phyloP scores from a whole-genome alignment of 2,888 invertebrate genomes.

The Erebia ligea region DNA sequence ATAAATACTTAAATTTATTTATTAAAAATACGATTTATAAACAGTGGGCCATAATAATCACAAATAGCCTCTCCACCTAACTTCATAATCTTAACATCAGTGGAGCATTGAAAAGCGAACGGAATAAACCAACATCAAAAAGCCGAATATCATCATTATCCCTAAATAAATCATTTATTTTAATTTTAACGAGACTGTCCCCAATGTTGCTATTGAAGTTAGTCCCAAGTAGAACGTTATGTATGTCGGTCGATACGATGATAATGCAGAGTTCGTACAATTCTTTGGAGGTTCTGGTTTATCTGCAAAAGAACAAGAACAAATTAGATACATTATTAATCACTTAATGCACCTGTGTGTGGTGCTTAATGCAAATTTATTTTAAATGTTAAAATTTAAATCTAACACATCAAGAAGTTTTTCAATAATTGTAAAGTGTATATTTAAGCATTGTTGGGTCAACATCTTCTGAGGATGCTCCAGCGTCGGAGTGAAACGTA shows the following conservation, averaged over 20 bases:
- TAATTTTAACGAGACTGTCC: constrained; percentile 59
- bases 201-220: constrained; percentile 41
- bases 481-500: too few species aligned
- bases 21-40: not conserved
- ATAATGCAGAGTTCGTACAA: constrained; percentile 63
- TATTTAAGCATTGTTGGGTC: too few species aligned
- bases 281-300: constrained; percentile 72
- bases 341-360: too few species aligned
- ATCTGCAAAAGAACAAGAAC: constrained; percentile 53
- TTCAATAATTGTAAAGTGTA: too few species aligned
- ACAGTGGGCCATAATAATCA: constrained; percentile 33
- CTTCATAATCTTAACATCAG: constrained; percentile 24
- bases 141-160: constrained; percentile 31
- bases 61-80: constrained; percentile 18
- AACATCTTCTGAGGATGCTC: too few species aligned
- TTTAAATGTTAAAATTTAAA: too few species aligned
- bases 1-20: not conserved
- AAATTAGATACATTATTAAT: not conserved
- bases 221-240: constrained; percentile 41
- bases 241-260: constrained; percentile 47
- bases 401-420: too few species aligned
- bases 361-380: too few species aligned
- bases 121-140: constrained; percentile 31
- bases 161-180: constrained; percentile 40
- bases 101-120: constrained; percentile 36